Percentiles rank a stretch among this genome's conserved stretches.
Evolutionary conservation across 30 jellyfish, hydroid and myxozoan genomes (phyloP).

Genomic region (Sanderia malayensis): DNA sequence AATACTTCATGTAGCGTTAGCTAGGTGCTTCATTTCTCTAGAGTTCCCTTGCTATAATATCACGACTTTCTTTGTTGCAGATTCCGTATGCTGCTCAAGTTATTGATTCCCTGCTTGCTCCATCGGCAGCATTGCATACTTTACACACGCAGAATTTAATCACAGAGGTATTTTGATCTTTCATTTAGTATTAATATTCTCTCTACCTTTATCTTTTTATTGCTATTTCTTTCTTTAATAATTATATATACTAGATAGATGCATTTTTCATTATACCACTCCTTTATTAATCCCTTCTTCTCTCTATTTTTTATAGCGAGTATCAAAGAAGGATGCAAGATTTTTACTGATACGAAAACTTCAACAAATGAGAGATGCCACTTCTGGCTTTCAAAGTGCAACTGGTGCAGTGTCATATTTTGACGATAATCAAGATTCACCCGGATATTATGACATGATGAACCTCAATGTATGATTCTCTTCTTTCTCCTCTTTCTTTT

Average conservation of each 20-base stretch:
- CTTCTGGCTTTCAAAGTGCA: constrained; percentile 67
- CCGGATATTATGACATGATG: constrained; percentile 70
- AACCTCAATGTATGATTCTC: constrained; percentile 59
- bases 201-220: no score
- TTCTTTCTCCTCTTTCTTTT: no score
- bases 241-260: not conserved
- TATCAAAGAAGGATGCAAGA: constrained; percentile 44
- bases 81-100: constrained; percentile 81
- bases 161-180: constrained; percentile 78
- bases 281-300: no score
- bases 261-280: not conserved
- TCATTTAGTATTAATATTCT: no score
- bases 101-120: constrained; percentile 76
- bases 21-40: not conserved
- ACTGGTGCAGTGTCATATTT: constrained; percentile 54
- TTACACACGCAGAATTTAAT: constrained; percentile 59
- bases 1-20: no score
- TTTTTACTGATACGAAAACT: constrained; percentile 58
- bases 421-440: constrained; percentile 66
- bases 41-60: not conserved
- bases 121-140: constrained; percentile 76
- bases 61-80: no score
- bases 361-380: constrained; percentile 37
- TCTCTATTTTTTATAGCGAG: constrained; percentile 22
- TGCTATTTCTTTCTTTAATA: no score